Evolutionary conservation across 1,140 invertebrate genomes (phyloP), one percentile per base, ranked within the genome.

Genomic region (Diabrotica undecimpunctata): DNA sequence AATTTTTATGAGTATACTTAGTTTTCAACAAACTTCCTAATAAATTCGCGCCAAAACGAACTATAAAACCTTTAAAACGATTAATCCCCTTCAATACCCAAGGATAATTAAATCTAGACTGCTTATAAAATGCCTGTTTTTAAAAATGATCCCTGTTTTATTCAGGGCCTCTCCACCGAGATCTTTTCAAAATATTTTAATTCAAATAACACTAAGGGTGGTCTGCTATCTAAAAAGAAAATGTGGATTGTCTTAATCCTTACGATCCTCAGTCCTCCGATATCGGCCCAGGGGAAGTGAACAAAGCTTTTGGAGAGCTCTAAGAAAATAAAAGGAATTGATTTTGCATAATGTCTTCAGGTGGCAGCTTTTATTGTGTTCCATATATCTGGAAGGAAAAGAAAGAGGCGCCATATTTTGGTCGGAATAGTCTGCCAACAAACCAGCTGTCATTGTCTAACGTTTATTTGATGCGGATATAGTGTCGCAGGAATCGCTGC

Each of bases 311-410:
- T 13, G 51, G 38, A 61, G 52, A 46, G 64, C 35, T 54, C 12
- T n/a, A 38, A 14, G 66, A 64, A 68, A 72, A 76, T 72, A 73
- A 76, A 67, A 73, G 70, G 75, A 75, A 78, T 78, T 77, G 77
- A 76, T 77, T 78, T 78, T 78, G 77, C 75, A 78, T 78, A 78
- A 78, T 77, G 77, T 78, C 72, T 73, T 73, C 75, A 78, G 76
- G 76, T 77, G 73, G 74, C 51, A 70, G 72, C 66, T 76, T 75
- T 75, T 76, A 75, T 76, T 76, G 72, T 75, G 71, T 68, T 72
- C 73, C 73, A 76, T 76, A 76, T 76, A 76, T 76, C 73, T 72
- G 67, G 65, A 61, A 70, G 71, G 70, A 74, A 66, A 69, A 67
- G 66, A 70, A 64, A 58, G 54, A 54, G 14, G 63, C 68, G 64